These are phyloP conservation scores for Rhadinocentrus ornatus DNA, from an alignment of 2,797 vertebrate species.

Conservation along the genomic window DNA sequence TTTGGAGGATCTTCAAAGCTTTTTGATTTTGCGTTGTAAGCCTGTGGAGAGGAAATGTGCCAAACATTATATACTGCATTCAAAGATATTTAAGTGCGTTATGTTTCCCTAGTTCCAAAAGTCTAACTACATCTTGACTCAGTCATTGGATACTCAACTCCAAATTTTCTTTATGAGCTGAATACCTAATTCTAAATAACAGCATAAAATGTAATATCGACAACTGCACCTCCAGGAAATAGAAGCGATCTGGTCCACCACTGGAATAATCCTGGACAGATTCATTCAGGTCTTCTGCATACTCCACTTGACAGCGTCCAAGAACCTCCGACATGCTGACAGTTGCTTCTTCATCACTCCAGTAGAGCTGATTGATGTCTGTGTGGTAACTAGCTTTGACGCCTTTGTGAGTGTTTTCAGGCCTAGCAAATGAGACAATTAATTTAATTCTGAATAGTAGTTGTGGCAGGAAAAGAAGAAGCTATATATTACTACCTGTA, in stretches of 20 bases:
- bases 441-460: neutral
- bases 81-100: neutral
- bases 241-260: slow-evolving; percentile 90
- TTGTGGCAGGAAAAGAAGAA: neutral
- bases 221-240: slow-evolving; percentile 91
- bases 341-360: slow-evolving; percentile 92
- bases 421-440: slow-evolving; percentile 73
- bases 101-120: neutral
- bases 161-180: neutral
- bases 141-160: too few species aligned
- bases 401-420: slow-evolving; percentile 95
- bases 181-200: neutral
- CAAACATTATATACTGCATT: neutral
- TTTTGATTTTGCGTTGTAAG: slow-evolving; percentile 92
- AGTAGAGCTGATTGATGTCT: slow-evolving; percentile 95
- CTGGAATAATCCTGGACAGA: slow-evolving; percentile 89
- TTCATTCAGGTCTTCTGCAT: slow-evolving; percentile 90
- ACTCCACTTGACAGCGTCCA: slow-evolving; percentile 90
- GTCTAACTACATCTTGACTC: neutral
- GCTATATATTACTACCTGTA: slow-evolving; percentile 84
- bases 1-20: slow-evolving; percentile 97
- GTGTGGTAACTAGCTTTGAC: slow-evolving; percentile 90
- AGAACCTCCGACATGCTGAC: slow-evolving; percentile 88
- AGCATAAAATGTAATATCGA: neutral
- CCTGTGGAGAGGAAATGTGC: slow-evolving; percentile 73